Conservation (phyloP, 1,140 invertebrate genomes). For the Aphaenogaster ashmeadi region DNA sequence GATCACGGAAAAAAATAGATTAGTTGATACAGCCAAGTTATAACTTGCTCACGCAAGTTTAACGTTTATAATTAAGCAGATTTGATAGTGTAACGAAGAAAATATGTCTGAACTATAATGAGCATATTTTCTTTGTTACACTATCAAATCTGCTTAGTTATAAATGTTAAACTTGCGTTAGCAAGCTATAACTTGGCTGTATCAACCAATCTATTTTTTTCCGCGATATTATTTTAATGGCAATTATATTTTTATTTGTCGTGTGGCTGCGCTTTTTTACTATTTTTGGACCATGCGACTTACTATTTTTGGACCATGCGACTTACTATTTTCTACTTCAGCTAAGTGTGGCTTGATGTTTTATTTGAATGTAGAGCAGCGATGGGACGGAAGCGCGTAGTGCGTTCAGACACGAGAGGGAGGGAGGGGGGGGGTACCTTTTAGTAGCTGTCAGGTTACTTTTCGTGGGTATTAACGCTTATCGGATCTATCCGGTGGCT, state of each 20-base stretch:
- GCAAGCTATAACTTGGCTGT: no score
- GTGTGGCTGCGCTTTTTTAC: not conserved
- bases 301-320: not conserved
- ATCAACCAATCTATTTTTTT: no score
- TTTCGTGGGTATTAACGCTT: constrained; percentile 79
- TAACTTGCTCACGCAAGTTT: no score
- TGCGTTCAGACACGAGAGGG: not conserved
- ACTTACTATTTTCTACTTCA: not conserved
- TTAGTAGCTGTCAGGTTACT: constrained; percentile 72
- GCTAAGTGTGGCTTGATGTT: not conserved
- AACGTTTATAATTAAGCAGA: no score
- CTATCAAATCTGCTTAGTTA: no score
- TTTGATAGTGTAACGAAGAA: no score
- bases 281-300: not conserved
- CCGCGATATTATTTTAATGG: not conserved
- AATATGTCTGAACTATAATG: no score
- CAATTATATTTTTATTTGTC: not conserved
- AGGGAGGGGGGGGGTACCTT: not conserved
- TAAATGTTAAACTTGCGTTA: no score
- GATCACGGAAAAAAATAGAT: no score
- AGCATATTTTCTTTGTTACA: no score
- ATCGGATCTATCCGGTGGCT: constrained; percentile 80
- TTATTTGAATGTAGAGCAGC: not conserved
- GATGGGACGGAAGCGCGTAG: constrained; percentile 25
- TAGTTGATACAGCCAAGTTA: no score